phyloP scores from a whole-genome alignment of 2,888 invertebrate genomes.

The Leucoptera coffeella region DNA sequence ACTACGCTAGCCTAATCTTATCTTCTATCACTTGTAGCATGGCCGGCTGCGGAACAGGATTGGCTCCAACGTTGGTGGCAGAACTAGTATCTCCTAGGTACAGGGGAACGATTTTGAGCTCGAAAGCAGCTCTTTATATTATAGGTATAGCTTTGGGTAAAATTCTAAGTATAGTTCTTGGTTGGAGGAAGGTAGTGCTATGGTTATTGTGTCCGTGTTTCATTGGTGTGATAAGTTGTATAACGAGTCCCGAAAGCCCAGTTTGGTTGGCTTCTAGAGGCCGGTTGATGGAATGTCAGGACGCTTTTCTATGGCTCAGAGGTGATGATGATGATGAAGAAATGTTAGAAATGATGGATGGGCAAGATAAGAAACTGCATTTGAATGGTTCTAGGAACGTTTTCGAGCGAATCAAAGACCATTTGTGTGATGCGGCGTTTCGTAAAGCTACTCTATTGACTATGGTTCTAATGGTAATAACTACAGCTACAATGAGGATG shows the following conservation, averaged over 20 bases:
- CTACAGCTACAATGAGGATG: background rate
- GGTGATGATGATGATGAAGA: background rate
- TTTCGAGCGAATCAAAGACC: background rate
- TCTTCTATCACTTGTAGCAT: background rate
- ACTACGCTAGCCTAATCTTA: background rate
- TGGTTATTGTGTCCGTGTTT: no score
- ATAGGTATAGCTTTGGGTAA: no score
- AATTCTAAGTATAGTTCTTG: no score
- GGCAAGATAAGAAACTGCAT: background rate
- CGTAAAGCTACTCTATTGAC: background rate
- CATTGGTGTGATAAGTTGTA: background rate
- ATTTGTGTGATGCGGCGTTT: background rate
- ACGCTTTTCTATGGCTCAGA: background rate
- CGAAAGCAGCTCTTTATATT: no score
- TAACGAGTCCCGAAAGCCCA: background rate
- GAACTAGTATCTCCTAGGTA: background rate
- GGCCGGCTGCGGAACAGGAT: background rate
- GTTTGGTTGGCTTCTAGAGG: constrained; percentile 1
- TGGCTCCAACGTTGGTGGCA: background rate
- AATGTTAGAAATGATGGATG: background rate
- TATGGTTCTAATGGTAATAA: background rate
- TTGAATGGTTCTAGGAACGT: no score
- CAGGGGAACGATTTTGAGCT: background rate
- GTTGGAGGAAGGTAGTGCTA: no score
- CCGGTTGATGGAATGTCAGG: background rate